Base-by-base conservation (phyloP, 2,113 vertebrate species). In the Microtus richardsoni region DNA sequence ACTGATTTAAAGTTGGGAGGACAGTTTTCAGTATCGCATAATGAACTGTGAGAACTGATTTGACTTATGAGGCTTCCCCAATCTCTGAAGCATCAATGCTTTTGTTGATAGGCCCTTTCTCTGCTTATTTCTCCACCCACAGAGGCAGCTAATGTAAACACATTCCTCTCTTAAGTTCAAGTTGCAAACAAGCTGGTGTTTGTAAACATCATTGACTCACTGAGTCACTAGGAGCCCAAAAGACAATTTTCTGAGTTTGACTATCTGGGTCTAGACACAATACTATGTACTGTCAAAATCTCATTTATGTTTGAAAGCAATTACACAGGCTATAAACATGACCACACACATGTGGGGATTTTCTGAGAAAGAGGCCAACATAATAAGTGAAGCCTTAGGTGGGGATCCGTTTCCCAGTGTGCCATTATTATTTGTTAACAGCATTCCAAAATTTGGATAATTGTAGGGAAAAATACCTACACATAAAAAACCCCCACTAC, bases 161-260 rank as follows among this genome's bases (percentile, higher is more conserved):
- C 6, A 0, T 24, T 93, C 90, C 90, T 96, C 89, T 95, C 94
- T 90, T 90, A 88, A 95, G 62, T 94, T 96, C 94, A 92, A 73
- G 82, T 58, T 86, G 30, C 71, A 93, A 97, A 90, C 16, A 0
- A 33, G 64, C 77, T 74, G 89, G 30, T 97, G 83, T 90, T 95
- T 71, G 52, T 54, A 96, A 97, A 91, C 88, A 41, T 75, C 91
- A 66, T 60, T 91, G 96, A 95, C 92, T 97, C 82, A 36, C 44
- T 77, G 89, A 96, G 70, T 75, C 58, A 47, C 54, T 95, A 68
- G 3, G 0, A 89, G 2, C 30, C 4, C 9, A 83, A 84, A 28
- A 54, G 88, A 70, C 90, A 96, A 39, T 96, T 97, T 98, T 94
- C 94, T 94, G 33, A 95, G 49, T 91, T 96, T 93, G 86, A 96